phyloP scores from a whole-genome alignment of 2,113 vertebrate species.

The Lamprologus speciosus region DNA sequence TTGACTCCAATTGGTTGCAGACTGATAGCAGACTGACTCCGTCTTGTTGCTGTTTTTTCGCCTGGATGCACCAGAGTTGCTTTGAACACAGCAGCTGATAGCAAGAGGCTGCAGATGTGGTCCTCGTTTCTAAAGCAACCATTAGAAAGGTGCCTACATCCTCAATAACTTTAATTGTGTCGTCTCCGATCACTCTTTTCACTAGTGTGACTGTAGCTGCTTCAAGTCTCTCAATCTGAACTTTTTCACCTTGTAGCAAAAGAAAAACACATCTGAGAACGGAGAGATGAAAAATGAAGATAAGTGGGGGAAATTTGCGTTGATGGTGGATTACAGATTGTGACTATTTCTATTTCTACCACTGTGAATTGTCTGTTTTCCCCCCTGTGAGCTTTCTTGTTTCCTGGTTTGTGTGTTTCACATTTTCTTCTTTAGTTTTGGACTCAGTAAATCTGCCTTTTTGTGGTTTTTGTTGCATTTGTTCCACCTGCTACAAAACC shows the following conservation, averaged over 20 bases:
- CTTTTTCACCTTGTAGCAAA: neutral
- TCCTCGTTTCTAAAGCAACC: rapidly evolving
- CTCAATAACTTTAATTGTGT: neutral
- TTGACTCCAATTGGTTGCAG: neutral
- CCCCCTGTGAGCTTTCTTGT: neutral
- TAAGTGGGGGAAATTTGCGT: neutral
- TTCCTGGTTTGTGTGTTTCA: neutral
- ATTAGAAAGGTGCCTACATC: rapidly evolving
- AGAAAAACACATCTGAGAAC: neutral
- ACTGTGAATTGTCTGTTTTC: neutral
- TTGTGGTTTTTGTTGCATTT: neutral
- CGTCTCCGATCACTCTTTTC: rapidly evolving
- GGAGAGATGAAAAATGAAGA: neutral
- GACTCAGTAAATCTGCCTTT: neutral
- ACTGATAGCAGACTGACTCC: neutral
- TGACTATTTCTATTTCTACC: neutral
- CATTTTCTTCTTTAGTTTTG: neutral
- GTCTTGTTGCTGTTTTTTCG: rapidly evolving
- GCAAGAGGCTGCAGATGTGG: neutral
- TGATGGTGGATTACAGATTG: rapidly evolving
- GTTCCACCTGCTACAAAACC: neutral
- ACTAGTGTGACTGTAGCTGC: neutral
- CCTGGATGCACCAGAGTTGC: neutral
- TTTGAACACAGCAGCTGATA: neutral
- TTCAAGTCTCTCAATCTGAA: neutral